phyloP scores from a whole-genome alignment of 2,888 invertebrate species.

The Thera britannica region DNA sequence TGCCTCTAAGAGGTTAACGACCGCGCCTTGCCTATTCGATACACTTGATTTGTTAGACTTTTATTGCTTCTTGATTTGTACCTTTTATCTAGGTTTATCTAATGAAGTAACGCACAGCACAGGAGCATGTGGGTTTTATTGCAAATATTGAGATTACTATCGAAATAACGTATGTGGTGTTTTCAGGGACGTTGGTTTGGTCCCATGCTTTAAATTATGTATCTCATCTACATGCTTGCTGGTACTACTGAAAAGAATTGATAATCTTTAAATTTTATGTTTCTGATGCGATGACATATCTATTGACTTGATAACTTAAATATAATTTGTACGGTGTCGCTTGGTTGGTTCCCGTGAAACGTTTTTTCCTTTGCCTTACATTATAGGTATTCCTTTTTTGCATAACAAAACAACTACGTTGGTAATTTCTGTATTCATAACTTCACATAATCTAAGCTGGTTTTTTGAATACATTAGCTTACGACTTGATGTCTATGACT shows the following conservation, averaged over 20 bases:
- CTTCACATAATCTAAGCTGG: constrained; percentile 20
- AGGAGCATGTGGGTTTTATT: constrained; percentile 28
- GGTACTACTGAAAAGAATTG: too few relatives aligned
- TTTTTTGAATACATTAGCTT: constrained; percentile 32
- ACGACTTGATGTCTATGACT: constrained; percentile 4
- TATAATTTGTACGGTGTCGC: too few relatives aligned
- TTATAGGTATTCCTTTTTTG: background rate
- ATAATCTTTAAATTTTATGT: too few relatives aligned
- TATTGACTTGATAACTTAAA: too few relatives aligned
- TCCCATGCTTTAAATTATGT: background rate
- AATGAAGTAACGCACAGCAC: constrained; percentile 35
- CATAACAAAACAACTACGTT: constrained; percentile 18
- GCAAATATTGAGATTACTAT: constrained; percentile 12
- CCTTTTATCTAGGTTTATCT: constrained; percentile 53
- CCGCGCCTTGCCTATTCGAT: constrained; percentile 67
- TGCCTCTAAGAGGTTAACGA: constrained; percentile 65
- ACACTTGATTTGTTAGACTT: constrained; percentile 67
- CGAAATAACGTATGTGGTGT: background rate
- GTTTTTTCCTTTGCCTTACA: constrained; percentile 11
- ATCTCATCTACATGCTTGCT: background rate
- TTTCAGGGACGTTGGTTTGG: background rate
- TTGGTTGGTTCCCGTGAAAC: background rate
- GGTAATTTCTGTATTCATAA: constrained; percentile 16
- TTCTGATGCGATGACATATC: too few relatives aligned
- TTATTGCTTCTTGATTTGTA: constrained; percentile 60